phyloP scores from a whole-genome alignment of 2,113 vertebrate species.

The Embiotoca jacksoni region DNA sequence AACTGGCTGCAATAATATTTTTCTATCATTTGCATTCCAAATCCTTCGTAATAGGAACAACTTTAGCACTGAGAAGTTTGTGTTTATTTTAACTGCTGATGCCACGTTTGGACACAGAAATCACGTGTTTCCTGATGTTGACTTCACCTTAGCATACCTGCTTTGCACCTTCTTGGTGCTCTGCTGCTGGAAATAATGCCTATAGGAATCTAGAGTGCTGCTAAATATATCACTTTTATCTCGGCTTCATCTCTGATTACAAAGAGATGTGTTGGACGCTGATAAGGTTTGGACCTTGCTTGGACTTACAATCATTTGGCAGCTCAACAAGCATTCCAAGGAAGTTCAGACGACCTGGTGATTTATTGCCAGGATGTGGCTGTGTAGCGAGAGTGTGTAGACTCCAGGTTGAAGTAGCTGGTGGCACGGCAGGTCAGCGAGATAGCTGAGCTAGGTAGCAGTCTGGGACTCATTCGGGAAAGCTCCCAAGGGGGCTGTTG shows the following conservation, averaged over 20 bases:
- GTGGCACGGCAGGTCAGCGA: slow-evolving; percentile 70
- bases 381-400: slow-evolving; percentile 58
- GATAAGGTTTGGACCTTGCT: slow-evolving; percentile 83
- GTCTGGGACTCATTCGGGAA: slow-evolving; percentile 76
- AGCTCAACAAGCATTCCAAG: slow-evolving; percentile 73
- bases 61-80: background rate
- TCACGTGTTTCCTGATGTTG: slow-evolving; percentile 21
- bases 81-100: slow-evolving; percentile 34
- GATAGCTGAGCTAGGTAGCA: slow-evolving; percentile 65
- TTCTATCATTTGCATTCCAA: slow-evolving; percentile 52
- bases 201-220: slow-evolving; percentile 10
- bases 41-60: slow-evolving; percentile 26
- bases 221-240: slow-evolving; percentile 55
- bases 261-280: slow-evolving; percentile 62
- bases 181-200: slow-evolving; percentile 26
- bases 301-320: slow-evolving; percentile 75
- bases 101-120: slow-evolving; percentile 8
- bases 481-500: slow-evolving; percentile 72
- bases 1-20: slow-evolving; percentile 65
- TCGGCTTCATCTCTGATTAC: slow-evolving; percentile 56
- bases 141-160: slow-evolving; percentile 3
- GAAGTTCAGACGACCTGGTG: slow-evolving; percentile 63
- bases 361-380: slow-evolving; percentile 78
- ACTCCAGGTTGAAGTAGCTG: slow-evolving; percentile 73
- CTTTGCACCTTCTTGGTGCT: background rate